phyloP scores from a whole-genome alignment of 2,797 vertebrate genomes.

The Notoglanidium macrostoma region DNA sequence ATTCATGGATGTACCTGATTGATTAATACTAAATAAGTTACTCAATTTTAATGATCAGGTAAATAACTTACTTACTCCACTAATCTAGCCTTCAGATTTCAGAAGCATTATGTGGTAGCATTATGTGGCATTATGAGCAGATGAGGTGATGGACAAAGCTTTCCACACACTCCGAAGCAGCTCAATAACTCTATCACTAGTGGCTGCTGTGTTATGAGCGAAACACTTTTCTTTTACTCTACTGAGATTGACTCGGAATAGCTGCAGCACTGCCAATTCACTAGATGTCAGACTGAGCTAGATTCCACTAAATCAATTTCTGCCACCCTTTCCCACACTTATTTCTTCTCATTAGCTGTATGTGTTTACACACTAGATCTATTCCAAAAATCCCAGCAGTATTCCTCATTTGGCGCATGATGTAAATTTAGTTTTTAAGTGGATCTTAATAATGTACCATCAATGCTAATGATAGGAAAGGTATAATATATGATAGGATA shows the following conservation, averaged over 20 bases:
- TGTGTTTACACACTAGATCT: conserved; percentile 7
- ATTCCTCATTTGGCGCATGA: not conserved
- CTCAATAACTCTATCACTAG: not conserved
- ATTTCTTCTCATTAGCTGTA: not conserved
- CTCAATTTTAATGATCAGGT: not conserved
- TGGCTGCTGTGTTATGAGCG: not conserved
- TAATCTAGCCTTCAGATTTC: not conserved
- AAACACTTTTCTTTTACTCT: conserved; percentile 1
- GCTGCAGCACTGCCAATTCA: not conserved
- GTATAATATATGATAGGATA: too few species aligned
- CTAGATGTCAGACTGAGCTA: conserved; percentile 1
- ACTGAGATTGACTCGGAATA: conserved; percentile 1
- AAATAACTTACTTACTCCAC: not conserved
- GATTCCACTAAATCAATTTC: conserved; percentile 20
- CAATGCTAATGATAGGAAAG: not conserved
- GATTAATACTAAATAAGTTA: not conserved
- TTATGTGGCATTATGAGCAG: not conserved
- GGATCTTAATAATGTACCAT: not conserved
- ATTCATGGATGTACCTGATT: not conserved
- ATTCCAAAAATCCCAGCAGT: not conserved
- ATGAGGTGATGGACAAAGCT: not conserved
- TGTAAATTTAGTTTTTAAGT: not conserved
- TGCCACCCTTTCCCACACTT: not conserved
- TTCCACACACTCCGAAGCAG: not conserved
- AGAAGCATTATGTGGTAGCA: not conserved